These are phyloP conservation scores for Elysia crispata DNA, from an alignment of 2,888 invertebrate genomes.

Conservation along the genomic window DNA sequence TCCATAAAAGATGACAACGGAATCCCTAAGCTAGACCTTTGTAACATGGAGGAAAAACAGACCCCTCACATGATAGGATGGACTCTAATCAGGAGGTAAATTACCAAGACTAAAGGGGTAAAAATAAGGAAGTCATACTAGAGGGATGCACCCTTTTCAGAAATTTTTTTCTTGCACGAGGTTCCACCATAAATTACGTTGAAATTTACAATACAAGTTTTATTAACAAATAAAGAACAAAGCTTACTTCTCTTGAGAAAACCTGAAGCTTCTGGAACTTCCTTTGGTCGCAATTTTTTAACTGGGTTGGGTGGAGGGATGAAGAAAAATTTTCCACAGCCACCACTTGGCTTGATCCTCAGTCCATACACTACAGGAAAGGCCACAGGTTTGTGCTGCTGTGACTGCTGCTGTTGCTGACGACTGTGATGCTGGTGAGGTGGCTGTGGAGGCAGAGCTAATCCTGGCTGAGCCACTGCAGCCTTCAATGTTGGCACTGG, in stretches of 20 bases:
- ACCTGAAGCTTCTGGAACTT: neutral
- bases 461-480: neutral
- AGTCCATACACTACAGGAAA: constrained; percentile 39
- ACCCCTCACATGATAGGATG: no score
- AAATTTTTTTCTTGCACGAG: no score
- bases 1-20: no score
- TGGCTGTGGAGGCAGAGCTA: neutral
- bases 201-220: no score
- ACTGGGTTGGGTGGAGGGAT: neutral
- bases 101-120: no score
- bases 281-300: neutral
- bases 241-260: constrained; percentile 44
- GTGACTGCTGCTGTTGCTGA: neutral
- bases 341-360: constrained; percentile 36
- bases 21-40: no score
- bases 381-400: neutral
- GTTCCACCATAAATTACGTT: no score
- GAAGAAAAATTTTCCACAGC: constrained; percentile 37
- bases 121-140: no score
- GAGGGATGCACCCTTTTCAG: no score
- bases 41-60: no score
- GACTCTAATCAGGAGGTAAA: no score
- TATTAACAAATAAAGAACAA: no score
- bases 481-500: neutral
- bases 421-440: neutral